A percentile compares a stretch with the other conserved stretches of the same genome.
Evolutionary conservation across 2,888 invertebrate genomes (phyloP).

Genomic region (Quadroppia sp.): DNA sequence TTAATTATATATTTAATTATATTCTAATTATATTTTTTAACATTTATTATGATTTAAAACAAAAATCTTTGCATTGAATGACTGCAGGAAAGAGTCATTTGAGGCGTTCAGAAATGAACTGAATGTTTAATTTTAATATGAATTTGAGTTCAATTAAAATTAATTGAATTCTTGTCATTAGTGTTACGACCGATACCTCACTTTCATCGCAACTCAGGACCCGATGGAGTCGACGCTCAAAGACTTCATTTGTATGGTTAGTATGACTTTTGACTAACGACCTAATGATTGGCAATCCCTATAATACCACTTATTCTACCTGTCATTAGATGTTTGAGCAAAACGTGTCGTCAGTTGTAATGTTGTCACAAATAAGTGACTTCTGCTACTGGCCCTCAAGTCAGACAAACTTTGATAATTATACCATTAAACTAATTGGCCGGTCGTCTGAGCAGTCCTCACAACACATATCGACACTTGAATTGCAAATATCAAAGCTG

Average conservation of each 20-base stretch:
- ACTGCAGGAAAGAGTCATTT: constrained; percentile 12
- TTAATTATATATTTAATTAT: too few species aligned
- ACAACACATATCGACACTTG: not conserved
- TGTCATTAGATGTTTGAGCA: constrained; percentile 96
- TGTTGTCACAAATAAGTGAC: constrained; percentile 73
- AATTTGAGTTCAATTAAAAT: not conserved
- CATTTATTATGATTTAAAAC: not conserved
- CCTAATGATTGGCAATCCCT: too few species aligned
- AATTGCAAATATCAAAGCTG: constrained; percentile 14
- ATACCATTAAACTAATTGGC: constrained; percentile 68
- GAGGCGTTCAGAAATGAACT: not conserved
- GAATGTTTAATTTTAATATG: not conserved
- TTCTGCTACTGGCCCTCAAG: constrained; percentile 79
- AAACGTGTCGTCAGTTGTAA: constrained; percentile 76
- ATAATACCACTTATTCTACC: constrained; percentile 57
- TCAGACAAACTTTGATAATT: constrained; percentile 74
- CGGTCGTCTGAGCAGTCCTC: not conserved
- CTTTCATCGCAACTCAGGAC: constrained; percentile 87
- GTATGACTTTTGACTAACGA: constrained; percentile 56
- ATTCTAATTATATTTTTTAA: not conserved
- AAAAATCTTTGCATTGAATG: not conserved
- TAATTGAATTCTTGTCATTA: constrained; percentile 47
- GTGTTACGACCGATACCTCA: constrained; percentile 83
- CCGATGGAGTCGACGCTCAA: constrained; percentile 77
- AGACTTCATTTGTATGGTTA: constrained; percentile 96